phyloP scores from a whole-genome alignment of 23 tunicate genomes.

The Ciona savignyi region DNA sequence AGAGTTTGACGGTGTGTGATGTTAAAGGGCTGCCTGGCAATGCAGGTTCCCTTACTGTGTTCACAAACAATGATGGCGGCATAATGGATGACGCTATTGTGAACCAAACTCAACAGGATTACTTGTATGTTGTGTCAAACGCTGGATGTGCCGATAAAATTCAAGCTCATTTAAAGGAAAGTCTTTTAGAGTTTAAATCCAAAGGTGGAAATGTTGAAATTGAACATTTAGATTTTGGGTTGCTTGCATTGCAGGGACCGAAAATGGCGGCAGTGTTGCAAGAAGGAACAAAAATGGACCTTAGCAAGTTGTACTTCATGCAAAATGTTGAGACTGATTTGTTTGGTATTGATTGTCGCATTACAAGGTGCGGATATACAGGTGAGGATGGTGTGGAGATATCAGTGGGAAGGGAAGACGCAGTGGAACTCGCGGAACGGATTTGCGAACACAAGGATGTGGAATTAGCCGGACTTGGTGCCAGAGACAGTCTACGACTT shows the following conservation, averaged over 20 bases:
- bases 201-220: conserved; percentile 38
- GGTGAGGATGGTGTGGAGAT: conserved; percentile 99
- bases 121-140: conserved; percentile 85
- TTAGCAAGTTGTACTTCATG: conserved; percentile 67
- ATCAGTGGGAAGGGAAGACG: conserved; percentile 46
- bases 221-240: conserved; percentile 71
- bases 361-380: conserved; percentile 94
- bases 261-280: conserved; percentile 47
- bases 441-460: conserved; percentile 37
- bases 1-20: conserved; percentile 74
- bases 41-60: conserved; percentile 67
- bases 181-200: conserved; percentile 9
- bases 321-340: conserved; percentile 31
- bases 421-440: conserved; percentile 47
- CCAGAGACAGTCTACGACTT: conserved; percentile 80
- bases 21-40: conserved; percentile 31
- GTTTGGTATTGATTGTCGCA: conserved; percentile 84
- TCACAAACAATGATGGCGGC: conserved; percentile 77
- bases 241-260: conserved; percentile 93
- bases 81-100: conserved; percentile 90
- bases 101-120: conserved; percentile 67
- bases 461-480: conserved; percentile 91
- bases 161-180: conserved; percentile 35
- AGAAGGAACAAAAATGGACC: conserved; percentile 35
- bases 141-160: conserved; percentile 89